Evolutionary conservation across 2,888 invertebrate genomes (phyloP), one percentile per base, ranked within the genome.

Genomic region (Torymus tubicola): DNA sequence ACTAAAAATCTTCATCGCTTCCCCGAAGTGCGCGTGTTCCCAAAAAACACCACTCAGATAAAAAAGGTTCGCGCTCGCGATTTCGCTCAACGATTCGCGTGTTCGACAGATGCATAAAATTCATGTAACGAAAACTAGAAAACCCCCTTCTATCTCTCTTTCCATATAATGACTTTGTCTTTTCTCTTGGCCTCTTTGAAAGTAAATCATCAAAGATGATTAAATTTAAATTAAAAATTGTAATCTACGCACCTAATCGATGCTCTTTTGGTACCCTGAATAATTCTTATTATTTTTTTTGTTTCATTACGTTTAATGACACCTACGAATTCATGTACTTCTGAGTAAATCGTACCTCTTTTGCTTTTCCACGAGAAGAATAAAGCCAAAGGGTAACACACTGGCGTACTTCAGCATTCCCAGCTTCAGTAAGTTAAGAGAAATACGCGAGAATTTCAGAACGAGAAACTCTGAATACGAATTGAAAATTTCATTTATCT

Each of bases 61-160:
- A 81, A 74, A 69, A 76, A 68, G 12, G 13, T 11, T 65, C 12
- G 18, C 3, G 53, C 31, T 65, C 63, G 70, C 73, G 71, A 80
- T 65, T 50, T 80, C 71, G 78, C 67, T 81, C 67, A 81, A 79
- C 75, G 76, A 80, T 70, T 80, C 72, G 73, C 75, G 58, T 24
- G 71, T 4, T 53, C 42, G 53, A 52, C 42, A 13, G 64, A 58
- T 70, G 57, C 58, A 68, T 58, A 55, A 70, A 70, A 72, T 70
- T 71, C 16, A 5, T 53, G 16, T 11, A 76, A 63, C 16, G 31
- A 21, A 61, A 70, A 61, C 53, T 70, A 52, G 24, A 64, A 71
- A 80, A 68, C 13, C n/a, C n/a, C 18, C 18, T 18, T 42, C 12
- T 78, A 60, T 60, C 16, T 73, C 50, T 55, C 21, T 18, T 53